Evolutionary conservation across 2,113 vertebrate genomes (phyloP).

Genomic region (Prolemur simus): DNA sequence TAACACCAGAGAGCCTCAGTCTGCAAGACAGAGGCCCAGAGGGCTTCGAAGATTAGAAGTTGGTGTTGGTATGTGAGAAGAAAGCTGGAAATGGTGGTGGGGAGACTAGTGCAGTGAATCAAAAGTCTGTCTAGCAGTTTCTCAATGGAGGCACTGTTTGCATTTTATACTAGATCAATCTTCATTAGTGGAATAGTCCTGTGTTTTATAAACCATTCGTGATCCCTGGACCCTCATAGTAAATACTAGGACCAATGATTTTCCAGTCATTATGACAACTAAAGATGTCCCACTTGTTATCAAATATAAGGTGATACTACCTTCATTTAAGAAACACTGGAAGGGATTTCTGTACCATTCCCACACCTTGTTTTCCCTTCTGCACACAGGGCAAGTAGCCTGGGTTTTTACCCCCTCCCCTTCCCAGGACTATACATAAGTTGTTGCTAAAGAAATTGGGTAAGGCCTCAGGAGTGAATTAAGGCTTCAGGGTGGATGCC

Average conservation of each 20-base stretch:
- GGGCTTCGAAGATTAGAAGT: not conserved
- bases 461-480: not conserved
- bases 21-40: not conserved
- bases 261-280: not conserved
- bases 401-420: not conserved
- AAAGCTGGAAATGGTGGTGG: not conserved
- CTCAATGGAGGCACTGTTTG: not conserved
- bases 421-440: not conserved
- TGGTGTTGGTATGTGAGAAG: not conserved
- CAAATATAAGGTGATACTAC: not conserved
- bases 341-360: not conserved
- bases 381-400: not conserved
- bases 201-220: not conserved
- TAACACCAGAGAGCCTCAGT: too few relatives aligned
- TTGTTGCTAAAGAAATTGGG: not conserved
- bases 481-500: not conserved
- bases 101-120: not conserved
- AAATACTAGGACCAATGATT: not conserved
- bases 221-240: not conserved
- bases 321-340: not conserved
- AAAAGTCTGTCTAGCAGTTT: not conserved
- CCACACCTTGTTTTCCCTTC: not conserved
- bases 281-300: not conserved
- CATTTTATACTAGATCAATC: not conserved
- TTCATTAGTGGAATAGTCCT: not conserved